Evolutionary conservation across 2,888 invertebrate genomes (phyloP).

Genomic region (Eupithecia abbreviata): DNA sequence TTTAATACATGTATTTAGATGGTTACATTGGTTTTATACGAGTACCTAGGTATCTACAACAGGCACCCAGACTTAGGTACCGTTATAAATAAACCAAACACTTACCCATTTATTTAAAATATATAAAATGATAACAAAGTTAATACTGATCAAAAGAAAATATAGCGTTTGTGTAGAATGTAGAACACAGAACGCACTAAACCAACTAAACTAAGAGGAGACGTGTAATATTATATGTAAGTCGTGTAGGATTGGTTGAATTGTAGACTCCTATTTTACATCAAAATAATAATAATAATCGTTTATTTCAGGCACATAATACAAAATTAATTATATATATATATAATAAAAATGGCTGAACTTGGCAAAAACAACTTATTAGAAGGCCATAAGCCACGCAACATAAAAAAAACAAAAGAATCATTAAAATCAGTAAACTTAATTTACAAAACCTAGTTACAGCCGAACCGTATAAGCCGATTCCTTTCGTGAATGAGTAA

Average conservation of each 20-base stretch:
- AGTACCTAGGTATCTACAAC: not conserved
- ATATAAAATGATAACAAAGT: not conserved
- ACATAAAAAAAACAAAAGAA: not conserved
- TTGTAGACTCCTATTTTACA: not conserved
- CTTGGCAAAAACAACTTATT: not conserved
- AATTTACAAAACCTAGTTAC: too few relatives aligned
- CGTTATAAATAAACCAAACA: not conserved
- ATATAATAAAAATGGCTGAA: too few relatives aligned
- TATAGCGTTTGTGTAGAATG: not conserved
- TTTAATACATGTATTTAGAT: too few relatives aligned
- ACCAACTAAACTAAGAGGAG: too few relatives aligned
- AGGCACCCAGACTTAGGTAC: not conserved
- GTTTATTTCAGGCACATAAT: too few relatives aligned
- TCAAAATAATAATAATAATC: too few relatives aligned
- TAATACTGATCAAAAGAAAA: not conserved
- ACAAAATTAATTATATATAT: too few relatives aligned
- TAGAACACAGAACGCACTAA: too few relatives aligned
- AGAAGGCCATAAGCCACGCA: not conserved
- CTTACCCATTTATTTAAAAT: not conserved
- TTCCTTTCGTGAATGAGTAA: not conserved
- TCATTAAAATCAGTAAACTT: too few relatives aligned
- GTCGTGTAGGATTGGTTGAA: too few relatives aligned
- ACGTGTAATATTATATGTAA: too few relatives aligned
- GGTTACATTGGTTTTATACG: not conserved
- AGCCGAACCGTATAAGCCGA: too few relatives aligned